phyloP scores from a whole-genome alignment of 1,140 invertebrate genomes.

The Augochlora pura region DNA sequence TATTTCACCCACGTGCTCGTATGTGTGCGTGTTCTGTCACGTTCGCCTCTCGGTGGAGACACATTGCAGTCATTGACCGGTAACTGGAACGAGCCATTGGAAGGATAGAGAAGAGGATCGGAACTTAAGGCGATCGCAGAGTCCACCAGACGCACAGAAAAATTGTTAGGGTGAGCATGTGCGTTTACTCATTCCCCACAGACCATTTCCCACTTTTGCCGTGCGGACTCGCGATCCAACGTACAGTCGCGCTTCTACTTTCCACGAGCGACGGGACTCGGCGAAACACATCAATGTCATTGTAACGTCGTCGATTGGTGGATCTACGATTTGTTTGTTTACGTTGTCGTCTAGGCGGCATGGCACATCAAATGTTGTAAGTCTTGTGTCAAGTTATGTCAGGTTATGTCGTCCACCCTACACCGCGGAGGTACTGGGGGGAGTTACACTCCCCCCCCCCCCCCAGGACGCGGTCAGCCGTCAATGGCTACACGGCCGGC shows the following conservation, averaged over 20 bases:
- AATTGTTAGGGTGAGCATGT: slow-evolving; percentile 21
- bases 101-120: slow-evolving; percentile 11
- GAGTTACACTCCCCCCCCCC: too few species aligned
- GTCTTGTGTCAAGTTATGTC: too few species aligned
- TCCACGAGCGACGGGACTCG: too few species aligned
- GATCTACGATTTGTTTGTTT: slow-evolving; percentile 34
- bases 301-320: background rate
- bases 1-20: slow-evolving; percentile 59
- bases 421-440: too few species aligned
- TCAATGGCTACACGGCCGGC: too few species aligned
- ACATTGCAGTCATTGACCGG: slow-evolving; percentile 30
- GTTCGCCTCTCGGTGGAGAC: slow-evolving; percentile 10
- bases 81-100: background rate
- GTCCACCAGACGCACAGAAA: slow-evolving; percentile 11
- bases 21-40: slow-evolving; percentile 49
- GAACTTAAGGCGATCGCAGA: slow-evolving; percentile 14
- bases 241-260: too few species aligned
- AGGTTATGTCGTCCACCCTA: too few species aligned
- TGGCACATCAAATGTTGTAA: slow-evolving; percentile 49
- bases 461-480: too few species aligned
- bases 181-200: background rate
- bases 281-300: background rate
- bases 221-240: background rate
- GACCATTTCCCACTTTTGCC: slow-evolving; percentile 3
- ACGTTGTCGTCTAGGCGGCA: slow-evolving; percentile 29